phyloP scores from a whole-genome alignment of 2,888 invertebrate species.

The Argyra leucocephala region DNA sequence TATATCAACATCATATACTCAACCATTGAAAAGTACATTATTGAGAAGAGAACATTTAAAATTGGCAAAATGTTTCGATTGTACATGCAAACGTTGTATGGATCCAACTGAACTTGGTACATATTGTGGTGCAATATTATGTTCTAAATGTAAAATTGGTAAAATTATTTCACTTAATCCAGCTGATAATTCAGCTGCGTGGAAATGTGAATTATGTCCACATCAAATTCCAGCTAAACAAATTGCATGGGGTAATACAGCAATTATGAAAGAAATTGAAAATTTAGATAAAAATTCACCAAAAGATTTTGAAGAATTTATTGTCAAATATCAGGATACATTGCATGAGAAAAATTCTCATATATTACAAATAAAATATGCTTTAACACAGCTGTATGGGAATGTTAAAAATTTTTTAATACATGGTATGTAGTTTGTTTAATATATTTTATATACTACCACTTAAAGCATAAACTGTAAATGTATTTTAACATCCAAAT shows the following conservation, averaged over 20 bases:
- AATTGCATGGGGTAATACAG: slow-evolving; percentile 54
- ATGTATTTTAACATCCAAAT: too few species aligned
- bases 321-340: slow-evolving; percentile 52
- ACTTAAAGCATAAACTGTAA: too few species aligned
- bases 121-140: slow-evolving; percentile 54
- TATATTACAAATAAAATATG: slow-evolving; percentile 58
- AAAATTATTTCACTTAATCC: slow-evolving; percentile 53
- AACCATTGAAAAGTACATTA: slow-evolving; percentile 59
- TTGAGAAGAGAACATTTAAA: slow-evolving; percentile 54
- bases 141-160: slow-evolving; percentile 51
- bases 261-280: slow-evolving; percentile 51
- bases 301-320: slow-evolving; percentile 52
- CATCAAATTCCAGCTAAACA: slow-evolving; percentile 50
- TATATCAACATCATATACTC: slow-evolving; percentile 61
- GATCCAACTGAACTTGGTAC: slow-evolving; percentile 62
- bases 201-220: slow-evolving; percentile 58
- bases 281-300: slow-evolving; percentile 49
- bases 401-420: slow-evolving; percentile 49
- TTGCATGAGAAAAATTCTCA: slow-evolving; percentile 60
- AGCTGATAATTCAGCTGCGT: slow-evolving; percentile 49
- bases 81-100: slow-evolving; percentile 55
- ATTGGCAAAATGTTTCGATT: slow-evolving; percentile 58
- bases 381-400: slow-evolving; percentile 60
- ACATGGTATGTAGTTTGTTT: slow-evolving; percentile 41
- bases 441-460: slow-evolving; percentile 23